Base-by-base conservation (phyloP, 1,140 invertebrate genomes). In the Cyrtorhinus lividipennis region DNA sequence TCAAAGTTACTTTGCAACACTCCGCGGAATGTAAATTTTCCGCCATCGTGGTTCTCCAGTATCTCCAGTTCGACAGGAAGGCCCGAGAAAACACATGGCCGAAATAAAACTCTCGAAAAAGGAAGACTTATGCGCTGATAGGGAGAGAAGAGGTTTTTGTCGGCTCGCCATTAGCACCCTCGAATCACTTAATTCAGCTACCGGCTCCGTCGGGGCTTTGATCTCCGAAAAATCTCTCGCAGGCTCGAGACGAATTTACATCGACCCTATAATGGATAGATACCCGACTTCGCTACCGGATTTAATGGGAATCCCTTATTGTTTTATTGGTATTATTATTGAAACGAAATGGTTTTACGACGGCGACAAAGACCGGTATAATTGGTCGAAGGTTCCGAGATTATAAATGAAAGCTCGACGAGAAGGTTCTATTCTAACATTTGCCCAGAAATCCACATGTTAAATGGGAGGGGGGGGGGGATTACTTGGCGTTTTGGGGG, bases 91-190 rank as follows among this genome's bases (percentile, higher is more conserved):
- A 38, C 30, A 38, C 30, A 38, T 38, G 30, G 30, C 30, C 15
- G 5, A 38, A 38, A 38, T 38, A 38, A 38, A 38, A 38, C 15
- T n/a, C n/a, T n/a, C 15, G 30, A 38, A 38, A 15, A 15, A 15
- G 5, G 15, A 5, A 38, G 30, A 38, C 30, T 38, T 38, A 15
- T 38, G n/a, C n/a, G n/a, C n/a, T n/a, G n/a, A n/a, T n/a, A n/a
- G n/a, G n/a, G n/a, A n/a, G 30, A 38, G 5, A 38, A 38, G 15
- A 38, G 30, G 30, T 38, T 38, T 38, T 38, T 38, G 30, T 38
- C 30, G 30, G 30, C 15, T 8, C 30, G n/a, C 48, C 48, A 53
- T 53, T 53, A 53, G 48, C 48, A 53, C 48, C 48, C 48, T 53
- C 48, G 5, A 5, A 53, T 12, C 48, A 53, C 48, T 12, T 15